phyloP scores from a whole-genome alignment of 2,113 vertebrate genomes.

The Sphyrna mokarran region DNA sequence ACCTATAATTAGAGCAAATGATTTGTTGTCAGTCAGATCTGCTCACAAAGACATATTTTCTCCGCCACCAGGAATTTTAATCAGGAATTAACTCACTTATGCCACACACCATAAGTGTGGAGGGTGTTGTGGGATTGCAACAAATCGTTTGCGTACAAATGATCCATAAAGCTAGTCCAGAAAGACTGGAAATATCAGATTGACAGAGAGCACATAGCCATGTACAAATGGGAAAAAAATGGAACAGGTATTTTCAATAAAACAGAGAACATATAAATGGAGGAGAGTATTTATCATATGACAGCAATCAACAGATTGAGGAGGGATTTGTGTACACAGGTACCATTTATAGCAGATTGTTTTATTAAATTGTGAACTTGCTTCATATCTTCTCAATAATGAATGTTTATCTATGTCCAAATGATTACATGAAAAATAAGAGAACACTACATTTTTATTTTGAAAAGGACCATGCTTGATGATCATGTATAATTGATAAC shows the following conservation, averaged over 20 bases:
- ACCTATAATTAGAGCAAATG: not conserved
- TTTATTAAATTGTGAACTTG: not conserved
- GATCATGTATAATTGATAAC: not conserved
- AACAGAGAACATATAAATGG: not conserved
- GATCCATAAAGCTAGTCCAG: not conserved
- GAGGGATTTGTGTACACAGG: not conserved
- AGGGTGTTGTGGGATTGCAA: not conserved
- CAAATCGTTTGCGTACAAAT: not conserved
- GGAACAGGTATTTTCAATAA: not conserved
- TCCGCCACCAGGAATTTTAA: not conserved
- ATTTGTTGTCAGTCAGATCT: not conserved
- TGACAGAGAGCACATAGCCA: not conserved
- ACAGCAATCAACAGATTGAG: not conserved
- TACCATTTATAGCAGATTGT: not conserved
- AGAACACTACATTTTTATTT: not conserved
- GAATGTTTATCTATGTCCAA: not conserved
- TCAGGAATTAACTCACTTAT: not conserved
- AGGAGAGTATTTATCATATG: not conserved
- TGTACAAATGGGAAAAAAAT: not conserved
- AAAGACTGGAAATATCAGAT: not conserved
- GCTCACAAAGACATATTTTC: not conserved
- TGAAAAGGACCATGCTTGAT: not conserved
- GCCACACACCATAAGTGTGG: too few species aligned
- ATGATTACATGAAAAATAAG: not conserved
- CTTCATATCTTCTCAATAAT: not conserved